Base-by-base conservation (phyloP, 2,797 vertebrate genomes). In the Rhabdophis nuchalis region DNA sequence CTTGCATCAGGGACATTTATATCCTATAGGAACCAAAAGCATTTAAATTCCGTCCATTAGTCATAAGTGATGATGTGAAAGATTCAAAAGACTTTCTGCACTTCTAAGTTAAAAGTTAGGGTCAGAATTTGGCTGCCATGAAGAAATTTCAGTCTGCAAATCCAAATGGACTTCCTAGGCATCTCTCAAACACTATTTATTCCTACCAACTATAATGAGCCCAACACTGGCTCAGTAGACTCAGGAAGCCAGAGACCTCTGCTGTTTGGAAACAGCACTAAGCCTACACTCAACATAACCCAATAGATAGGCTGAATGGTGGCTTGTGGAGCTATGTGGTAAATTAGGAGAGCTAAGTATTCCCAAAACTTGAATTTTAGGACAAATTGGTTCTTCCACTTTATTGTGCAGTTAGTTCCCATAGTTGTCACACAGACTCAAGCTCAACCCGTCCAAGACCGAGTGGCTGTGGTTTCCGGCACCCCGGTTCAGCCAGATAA, bases 51-150 rank as follows among this genome's bases (percentile, higher is more conserved):
- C 95, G 96, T 93, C 96, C 20, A 95, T 89, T 93, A 92, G 7
- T 95, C 95, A 86, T 94, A 93, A 96, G 95, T 92, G 72, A 58
- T 53, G 93, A 56, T 53, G 93, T 90, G 94, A 91, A 96, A 96
- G 88, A 93, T 86, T 87, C 36, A 82, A 12, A 4, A 82, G 36
- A 46, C 20, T 46, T 82, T 82, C 36, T 46, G 20, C 10, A 11
- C 36, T 46, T 11, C 72, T 25, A 23, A 82, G 1, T 41, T 46
- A 77, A 41, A 41, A 77, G 18, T 41, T 41, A 82, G 72, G 18
- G 36, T 82, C 46, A 46, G 36, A 25, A 20, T 82, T 82, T 25
- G 72, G 72, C 72, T 46, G 36, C 46, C 20, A 46, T 41, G 46
- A 82, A 82, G 72, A 25, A 82, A 46, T 82, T 46, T 25, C 0